These are phyloP conservation scores for Callorhinus ursinus DNA, from an alignment of 2,113 vertebrate genomes.

Conservation along the genomic window DNA sequence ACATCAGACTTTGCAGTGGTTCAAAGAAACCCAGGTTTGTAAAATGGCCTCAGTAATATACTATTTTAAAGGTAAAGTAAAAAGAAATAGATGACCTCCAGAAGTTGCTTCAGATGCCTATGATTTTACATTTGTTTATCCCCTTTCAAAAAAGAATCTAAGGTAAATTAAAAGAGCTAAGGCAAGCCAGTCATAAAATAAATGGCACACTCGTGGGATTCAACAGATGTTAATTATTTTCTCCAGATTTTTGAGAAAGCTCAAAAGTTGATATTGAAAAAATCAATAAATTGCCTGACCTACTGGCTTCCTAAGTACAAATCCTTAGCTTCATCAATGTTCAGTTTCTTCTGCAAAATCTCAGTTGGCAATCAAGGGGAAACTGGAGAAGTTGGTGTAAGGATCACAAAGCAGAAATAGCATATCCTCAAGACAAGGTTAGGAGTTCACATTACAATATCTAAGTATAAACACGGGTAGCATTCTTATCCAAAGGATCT, in stretches of 20 bases:
- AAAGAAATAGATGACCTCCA: slow-evolving; percentile 46
- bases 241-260: not conserved
- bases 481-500: not conserved
- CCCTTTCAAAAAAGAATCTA: not conserved
- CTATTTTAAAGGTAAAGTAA: slow-evolving; percentile 31
- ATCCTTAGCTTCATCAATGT: not conserved
- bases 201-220: not conserved
- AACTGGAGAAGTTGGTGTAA: not conserved
- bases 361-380: not conserved
- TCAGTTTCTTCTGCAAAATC: not conserved
- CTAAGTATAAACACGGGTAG: not conserved
- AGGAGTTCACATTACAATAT: not conserved
- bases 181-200: not conserved
- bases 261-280: not conserved
- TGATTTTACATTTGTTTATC: not conserved
- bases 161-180: not conserved
- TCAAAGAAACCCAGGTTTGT: slow-evolving; percentile 1
- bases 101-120: not conserved
- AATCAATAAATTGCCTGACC: not conserved
- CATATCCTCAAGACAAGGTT: not conserved
- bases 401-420: not conserved
- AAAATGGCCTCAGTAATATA: not conserved
- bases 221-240: not conserved
- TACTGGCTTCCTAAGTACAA: not conserved
- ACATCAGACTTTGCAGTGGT: not conserved